Evolutionary conservation across 2,113 vertebrate species (phyloP).

Genomic region (Vidua chalybeata): DNA sequence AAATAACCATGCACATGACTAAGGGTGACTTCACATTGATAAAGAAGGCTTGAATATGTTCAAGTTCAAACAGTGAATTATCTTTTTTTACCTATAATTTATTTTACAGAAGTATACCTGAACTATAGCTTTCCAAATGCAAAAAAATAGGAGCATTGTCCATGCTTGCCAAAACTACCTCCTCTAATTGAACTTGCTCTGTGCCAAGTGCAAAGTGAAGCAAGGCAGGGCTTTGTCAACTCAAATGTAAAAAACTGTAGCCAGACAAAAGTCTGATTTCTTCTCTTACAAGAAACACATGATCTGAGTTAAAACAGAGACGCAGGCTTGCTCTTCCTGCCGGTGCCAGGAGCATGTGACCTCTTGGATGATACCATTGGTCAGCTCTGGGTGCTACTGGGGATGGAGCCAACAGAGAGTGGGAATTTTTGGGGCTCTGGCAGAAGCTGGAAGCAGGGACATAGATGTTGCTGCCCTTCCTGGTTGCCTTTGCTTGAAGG

Average conservation of each 20-base stretch:
- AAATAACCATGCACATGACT: not conserved
- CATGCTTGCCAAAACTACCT: not conserved
- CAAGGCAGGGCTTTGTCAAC: not conserved
- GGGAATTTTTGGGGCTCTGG: not conserved
- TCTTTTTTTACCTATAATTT: not conserved
- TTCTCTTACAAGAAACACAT: not conserved
- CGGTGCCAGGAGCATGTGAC: not conserved
- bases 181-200: not conserved
- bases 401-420: not conserved
- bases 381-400: not conserved
- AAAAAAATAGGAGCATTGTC: not conserved
- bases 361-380: fast-evolving
- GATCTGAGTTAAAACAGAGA: not conserved
- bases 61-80: not conserved
- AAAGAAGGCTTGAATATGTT: not conserved
- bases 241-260: not conserved
- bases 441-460: not conserved
- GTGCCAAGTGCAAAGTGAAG: not conserved
- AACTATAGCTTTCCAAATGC: not conserved
- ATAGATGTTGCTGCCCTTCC: not conserved
- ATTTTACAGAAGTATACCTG: not conserved
- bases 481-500: not conserved
- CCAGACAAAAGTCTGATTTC: not conserved
- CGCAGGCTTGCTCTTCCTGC: not conserved
- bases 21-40: not conserved